Evolutionary conservation across 2,888 invertebrate species (phyloP), one percentile per base, ranked within the genome.

Genomic region (Eudasyphora cyanicolor): DNA sequence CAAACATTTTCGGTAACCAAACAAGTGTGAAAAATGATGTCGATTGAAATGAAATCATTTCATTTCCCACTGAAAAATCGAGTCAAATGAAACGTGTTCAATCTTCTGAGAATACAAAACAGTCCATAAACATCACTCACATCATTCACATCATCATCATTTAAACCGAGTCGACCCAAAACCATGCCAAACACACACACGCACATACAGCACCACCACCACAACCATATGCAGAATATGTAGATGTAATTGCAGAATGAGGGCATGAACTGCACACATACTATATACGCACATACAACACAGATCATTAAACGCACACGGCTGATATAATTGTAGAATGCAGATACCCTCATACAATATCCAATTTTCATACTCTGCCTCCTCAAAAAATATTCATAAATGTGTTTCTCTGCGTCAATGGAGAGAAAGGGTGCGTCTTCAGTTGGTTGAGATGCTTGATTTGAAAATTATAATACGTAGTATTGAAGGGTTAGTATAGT

Each of bases 1-100:
- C n/a, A 45, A 32, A 32, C n/a, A 32, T 32, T 32, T 32, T n/a
- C n/a, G 32, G 32, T 32, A 6, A 38, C 12, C 45, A n/a, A n/a
- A 45, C 57, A 57, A 57, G 57, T 57, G 57, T 57, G 57, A 57
- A 21, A 54, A 54, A 24, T 54, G 8, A 57, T 57, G 57, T 57
- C 27, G 24, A 57, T 57, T 57, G 57, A 57, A 57, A 57, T 57
- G 57, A 57, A 57, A 57, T 57, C 24, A 57, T 57, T 57, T 57
- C 57, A 57, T 57, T 57, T 57, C 57, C 57, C 57, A 21, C 57
- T 21, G 21, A 54, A 57, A 57, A 57, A 57, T 57, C 27, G 27
- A 27, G 57, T 27, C 57, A 3, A 12, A 57, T 27, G 57, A 57
- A 57, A 57, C 57, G 57, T 57, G 57, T 57, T 57, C 57, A 57